Evolutionary conservation across 2,888 invertebrate species (phyloP), one percentile per base, ranked within the genome.

Genomic region (Pyrrhia umbra): DNA sequence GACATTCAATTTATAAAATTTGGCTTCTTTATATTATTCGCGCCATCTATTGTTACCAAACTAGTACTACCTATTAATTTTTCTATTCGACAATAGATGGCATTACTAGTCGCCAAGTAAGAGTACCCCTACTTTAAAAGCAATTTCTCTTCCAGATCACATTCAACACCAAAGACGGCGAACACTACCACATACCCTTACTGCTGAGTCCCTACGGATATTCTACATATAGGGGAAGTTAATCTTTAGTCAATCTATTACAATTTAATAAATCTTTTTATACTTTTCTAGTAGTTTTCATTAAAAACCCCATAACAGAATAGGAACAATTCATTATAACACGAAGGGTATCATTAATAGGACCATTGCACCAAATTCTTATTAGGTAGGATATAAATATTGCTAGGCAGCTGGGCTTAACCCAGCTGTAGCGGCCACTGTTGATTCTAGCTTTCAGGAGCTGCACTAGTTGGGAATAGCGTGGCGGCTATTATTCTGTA

Each of bases 141-240:
- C 0, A 20, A 37, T 34, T 52, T 39, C 39, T 46, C n/a, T 84
- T 86, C 6, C 93, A 97, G 96, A 96, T 98, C 69, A 96, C 96
- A 2, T 97, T 98, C 87, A 96, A 96, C 70, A 95, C 95, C 25
- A 93, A 95, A 60, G 95, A 95, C 4, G 93, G 91, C 3, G 95
- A 96, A 58, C 96, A 97, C 81, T 97, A 97, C 88, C 97, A 98
- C 89, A 96, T 98, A 62, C 97, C 97, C 0, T 88, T 98, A 47
- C 91, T 98, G 20, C 89, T 98, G 20, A 97, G 96, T 79, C 97
- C 97, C 0, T 97, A 95, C 88, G 97, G 97, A 16, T 98, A 97
- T 83, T 96, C 97, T 0, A 97, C 97, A 0, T 97, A 97, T 85
- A 95, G 97, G 79, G 97, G 97, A 58, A 95, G 95, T 77, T 96